Evolutionary conservation across 2,797 vertebrate species (phyloP), one percentile per base, ranked within the genome.

Genomic region (Neostethus bicornis): DNA sequence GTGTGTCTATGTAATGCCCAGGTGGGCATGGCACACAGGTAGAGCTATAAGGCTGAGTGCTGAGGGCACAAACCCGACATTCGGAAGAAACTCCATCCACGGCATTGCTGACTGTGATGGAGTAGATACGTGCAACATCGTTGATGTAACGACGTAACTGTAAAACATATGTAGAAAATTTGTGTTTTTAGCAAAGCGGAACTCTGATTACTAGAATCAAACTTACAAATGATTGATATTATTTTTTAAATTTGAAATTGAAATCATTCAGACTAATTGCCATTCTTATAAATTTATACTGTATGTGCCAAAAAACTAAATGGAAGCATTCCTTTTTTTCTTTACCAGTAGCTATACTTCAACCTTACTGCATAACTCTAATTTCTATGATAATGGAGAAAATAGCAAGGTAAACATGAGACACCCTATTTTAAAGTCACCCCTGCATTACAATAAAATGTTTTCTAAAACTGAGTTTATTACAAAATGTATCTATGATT

Each of bases 91-190:
- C 94, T 0, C 96, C 96, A 0, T 97, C 95, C 13, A 91, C 79
- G 0, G 94, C 94, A 0, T 98, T 98, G 42, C 88, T 96, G 61
- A 96, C 94, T 0, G 79, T 84, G 81, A 99, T 92, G 57, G 94
- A 95, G 91, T 94, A 98, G 82, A 99, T 96, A 64, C 95, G 94
- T 7, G 92, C 96, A 69, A 96, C 67, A 13, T 98, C 96, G 10
- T 93, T 94, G 69, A 94, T 85, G 79, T 91, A 91, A 41, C 79
- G 92, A 53, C 94, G 95, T 58, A 87, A 88, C 97, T 98, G 89
- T 34, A 24, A 32, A 2, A 63, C 12, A 2, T 39, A 31, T 17
- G 39, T 19, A 20, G 39, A 7, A 2, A 28, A 48, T 28, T 6
- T 37, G 7, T n/a, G 2, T n/a, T 5, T 26, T 4, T 12, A 29